Evolutionary conservation across 2,797 vertebrate species (phyloP).

Genomic region (Helicolenus hilgendorfi): DNA sequence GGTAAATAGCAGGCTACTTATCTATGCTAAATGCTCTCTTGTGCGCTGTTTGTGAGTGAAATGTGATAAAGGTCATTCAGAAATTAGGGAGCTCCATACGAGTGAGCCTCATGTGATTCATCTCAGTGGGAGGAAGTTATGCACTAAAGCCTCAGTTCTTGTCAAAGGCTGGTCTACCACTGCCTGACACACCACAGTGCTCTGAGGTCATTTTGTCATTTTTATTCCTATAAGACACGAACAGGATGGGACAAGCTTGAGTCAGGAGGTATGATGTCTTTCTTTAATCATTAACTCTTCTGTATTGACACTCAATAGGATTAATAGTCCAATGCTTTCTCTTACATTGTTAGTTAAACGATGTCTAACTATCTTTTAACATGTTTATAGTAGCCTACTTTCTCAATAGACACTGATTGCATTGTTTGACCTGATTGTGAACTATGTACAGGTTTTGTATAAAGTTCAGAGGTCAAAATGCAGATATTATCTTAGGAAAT

Average conservation of each 20-base stretch:
- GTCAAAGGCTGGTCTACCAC: conserved; percentile 24
- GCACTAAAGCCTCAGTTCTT: conserved; percentile 29
- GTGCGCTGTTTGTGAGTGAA: background rate
- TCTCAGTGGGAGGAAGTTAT: conserved; percentile 50
- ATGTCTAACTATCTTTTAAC: background rate
- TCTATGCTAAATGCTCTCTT: background rate
- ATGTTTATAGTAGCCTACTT: background rate
- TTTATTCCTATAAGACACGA: background rate
- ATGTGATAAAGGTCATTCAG: conserved; percentile 4
- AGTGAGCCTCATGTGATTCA: conserved; percentile 58
- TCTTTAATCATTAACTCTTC: background rate
- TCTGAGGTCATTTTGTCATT: background rate
- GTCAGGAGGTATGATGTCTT: conserved; percentile 1
- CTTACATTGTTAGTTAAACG: background rate
- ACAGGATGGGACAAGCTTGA: background rate
- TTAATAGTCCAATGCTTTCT: background rate
- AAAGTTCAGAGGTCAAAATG: background rate
- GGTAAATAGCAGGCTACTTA: background rate
- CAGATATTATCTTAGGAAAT: background rate
- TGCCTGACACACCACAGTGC: background rate
- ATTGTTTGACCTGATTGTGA: background rate
- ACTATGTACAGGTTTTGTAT: background rate
- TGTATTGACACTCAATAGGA: background rate
- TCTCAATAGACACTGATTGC: background rate
- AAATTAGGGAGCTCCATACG: background rate